Conservation (phyloP, 2,113 vertebrate genomes). For the Glareola pratincola region DNA sequence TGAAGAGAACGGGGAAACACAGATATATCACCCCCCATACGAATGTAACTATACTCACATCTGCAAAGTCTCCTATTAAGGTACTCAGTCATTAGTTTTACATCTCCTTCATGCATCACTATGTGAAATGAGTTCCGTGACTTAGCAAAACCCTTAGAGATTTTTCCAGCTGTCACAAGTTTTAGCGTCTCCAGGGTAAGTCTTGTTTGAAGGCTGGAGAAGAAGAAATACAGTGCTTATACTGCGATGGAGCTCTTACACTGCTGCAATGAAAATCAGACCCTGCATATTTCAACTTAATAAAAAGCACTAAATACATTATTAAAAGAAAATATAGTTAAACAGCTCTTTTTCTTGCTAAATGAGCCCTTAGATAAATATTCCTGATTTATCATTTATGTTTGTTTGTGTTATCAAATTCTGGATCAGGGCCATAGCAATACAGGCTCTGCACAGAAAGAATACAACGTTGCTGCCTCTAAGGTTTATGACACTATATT, state of each 20-base stretch:
- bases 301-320: conserved; percentile 5
- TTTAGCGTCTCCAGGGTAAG: neutral
- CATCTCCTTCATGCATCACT: neutral
- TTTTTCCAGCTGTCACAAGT: neutral
- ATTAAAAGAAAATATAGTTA: conserved; percentile 16
- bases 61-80: neutral
- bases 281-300: neutral
- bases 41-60: neutral
- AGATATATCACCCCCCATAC: neutral
- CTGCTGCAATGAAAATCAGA: neutral
- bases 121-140: neutral
- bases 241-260: neutral
- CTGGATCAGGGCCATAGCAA: neutral
- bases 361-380: conserved; percentile 1
- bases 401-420: neutral
- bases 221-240: neutral
- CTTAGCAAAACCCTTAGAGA: neutral
- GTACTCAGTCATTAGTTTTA: neutral
- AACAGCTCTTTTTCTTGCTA: neutral
- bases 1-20: neutral
- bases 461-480: neutral
- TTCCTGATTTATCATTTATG: neutral
- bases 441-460: neutral
- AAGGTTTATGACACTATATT: neutral
- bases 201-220: neutral